Base-by-base conservation (phyloP, 2,113 vertebrate species). In the Paralichthys olivaceus region DNA sequence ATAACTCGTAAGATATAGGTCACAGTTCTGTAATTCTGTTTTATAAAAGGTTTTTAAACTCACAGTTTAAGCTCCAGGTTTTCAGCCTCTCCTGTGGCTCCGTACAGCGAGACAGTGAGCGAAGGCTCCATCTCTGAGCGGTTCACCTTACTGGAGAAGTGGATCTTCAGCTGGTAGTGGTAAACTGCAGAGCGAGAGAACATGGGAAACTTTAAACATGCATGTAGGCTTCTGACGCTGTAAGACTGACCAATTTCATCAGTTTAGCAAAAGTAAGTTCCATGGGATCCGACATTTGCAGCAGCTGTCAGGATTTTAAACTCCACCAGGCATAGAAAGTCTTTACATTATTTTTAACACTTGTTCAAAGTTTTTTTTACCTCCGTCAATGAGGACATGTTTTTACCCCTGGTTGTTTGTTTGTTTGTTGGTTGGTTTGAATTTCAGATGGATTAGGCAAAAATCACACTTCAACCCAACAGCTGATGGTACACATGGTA, bases 161-260 rank as follows among this genome's bases (percentile, higher is more conserved):
- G 92, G n/a, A 95, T 93, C 90, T 95, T 95, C 84, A 95, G 72
- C 86, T 95, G 94, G 63, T 95, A 95, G 84, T 95, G 95, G 72
- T 94, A 93, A 65, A 95, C 94, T 95, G 84, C 15, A 64, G 28
- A 84, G 6, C 7, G 17, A 56, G 25, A 82, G 23, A 43, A 20
- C 22, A 56, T 12, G 43, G 0, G 15, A 19, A 76, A 8, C 17
- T 0, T 56, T 53, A 69, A 75, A 45, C 20, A 49, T 19, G 34
- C 28, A 20, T n/a, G 25, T 20, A 23, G 3, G 32, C 11, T 32
- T 15, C 9, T 28, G 54, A 14, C 79, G 23, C 64, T 6, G 67
- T 3, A 37, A 7, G 9, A 5, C 5, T 9, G 12, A 59, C 5
- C 32, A 8, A 28, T 70, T 58, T 7, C 1, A 8, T 29, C 0